phyloP scores from a whole-genome alignment of 2,113 vertebrate genomes.

The Synodontis membranacea region DNA sequence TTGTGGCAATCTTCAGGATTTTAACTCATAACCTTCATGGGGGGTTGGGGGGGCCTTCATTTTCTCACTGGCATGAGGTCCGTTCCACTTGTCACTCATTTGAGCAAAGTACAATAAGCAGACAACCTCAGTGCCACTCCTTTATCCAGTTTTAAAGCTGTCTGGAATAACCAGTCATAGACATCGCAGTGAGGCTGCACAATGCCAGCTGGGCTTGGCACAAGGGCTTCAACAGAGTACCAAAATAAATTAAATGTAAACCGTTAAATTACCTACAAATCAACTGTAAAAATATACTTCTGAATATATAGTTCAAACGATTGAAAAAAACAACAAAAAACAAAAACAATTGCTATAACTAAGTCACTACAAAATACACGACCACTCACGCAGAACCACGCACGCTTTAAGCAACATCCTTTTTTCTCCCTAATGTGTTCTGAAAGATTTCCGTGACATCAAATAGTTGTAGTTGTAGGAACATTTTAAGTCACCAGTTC shows the following conservation, averaged over 20 bases:
- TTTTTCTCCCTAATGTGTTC: neutral
- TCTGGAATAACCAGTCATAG: conserved; percentile 19
- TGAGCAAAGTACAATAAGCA: conserved; percentile 13
- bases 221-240: conserved; percentile 42
- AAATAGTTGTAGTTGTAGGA: neutral
- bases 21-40: neutral
- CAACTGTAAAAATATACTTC: conserved; percentile 66
- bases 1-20: neutral
- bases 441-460: conserved; percentile 24
- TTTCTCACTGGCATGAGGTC: conserved; percentile 14
- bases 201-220: conserved; percentile 47
- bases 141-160: neutral
- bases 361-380: conserved; percentile 56
- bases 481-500: neutral
- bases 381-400: conserved; percentile 44
- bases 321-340: conserved; percentile 58
- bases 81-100: neutral
- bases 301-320: conserved; percentile 61
- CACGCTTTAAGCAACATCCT: conserved; percentile 39
- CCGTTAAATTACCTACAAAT: conserved; percentile 62
- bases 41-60: too few relatives aligned
- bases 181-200: conserved; percentile 34
- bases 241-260: conserved; percentile 53
- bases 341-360: conserved; percentile 52
- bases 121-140: neutral